These are phyloP conservation scores for Clarias laeviceps DNA, from an alignment of 2,797 vertebrate genomes.

Conservation along the genomic window DNA sequence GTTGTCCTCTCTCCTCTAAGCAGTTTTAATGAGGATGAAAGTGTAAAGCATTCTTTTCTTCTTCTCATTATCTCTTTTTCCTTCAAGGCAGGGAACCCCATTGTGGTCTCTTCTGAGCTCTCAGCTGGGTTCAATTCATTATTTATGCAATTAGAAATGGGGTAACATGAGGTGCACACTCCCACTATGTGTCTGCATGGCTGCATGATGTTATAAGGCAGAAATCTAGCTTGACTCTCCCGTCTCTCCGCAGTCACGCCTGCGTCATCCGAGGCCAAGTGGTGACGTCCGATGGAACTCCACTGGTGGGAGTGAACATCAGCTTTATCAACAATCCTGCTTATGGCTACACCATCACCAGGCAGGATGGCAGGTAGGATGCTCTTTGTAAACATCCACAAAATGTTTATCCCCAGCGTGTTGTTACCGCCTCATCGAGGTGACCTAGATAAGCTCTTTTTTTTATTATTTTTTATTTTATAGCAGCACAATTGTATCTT, in stretches of 20 bases:
- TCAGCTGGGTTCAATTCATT: slow-evolving; percentile 55
- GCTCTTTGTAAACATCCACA: neutral
- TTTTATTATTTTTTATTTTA: slow-evolving; percentile 13
- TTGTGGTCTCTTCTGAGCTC: slow-evolving; percentile 57
- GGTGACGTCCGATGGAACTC: slow-evolving; percentile 93
- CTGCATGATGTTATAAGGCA: neutral
- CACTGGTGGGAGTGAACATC: slow-evolving; percentile 96
- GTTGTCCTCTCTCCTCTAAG: slow-evolving; percentile 60
- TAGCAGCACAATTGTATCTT: neutral
- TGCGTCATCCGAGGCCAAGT: slow-evolving; percentile 98
- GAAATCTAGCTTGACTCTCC: neutral
- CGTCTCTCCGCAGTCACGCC: slow-evolving; percentile 79
- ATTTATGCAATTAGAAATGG: slow-evolving; percentile 51
- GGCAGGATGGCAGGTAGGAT: slow-evolving; percentile 94
- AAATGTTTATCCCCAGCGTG: slow-evolving; percentile 2
- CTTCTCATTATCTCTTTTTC: slow-evolving; percentile 68
- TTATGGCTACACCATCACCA: slow-evolving; percentile 92
- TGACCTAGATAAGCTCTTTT: slow-evolving; percentile 1
- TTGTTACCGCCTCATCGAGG: neutral
- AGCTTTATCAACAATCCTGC: slow-evolving; percentile 91
- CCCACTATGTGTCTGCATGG: slow-evolving; percentile 16
- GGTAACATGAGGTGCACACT: slow-evolving; percentile 30
- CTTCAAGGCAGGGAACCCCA: slow-evolving; percentile 60
- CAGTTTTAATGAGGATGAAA: slow-evolving; percentile 72
- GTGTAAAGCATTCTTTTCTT: slow-evolving; percentile 40